These are phyloP conservation scores for Abramis brama DNA, from an alignment of 2,113 vertebrate species.

Conservation along the genomic window DNA sequence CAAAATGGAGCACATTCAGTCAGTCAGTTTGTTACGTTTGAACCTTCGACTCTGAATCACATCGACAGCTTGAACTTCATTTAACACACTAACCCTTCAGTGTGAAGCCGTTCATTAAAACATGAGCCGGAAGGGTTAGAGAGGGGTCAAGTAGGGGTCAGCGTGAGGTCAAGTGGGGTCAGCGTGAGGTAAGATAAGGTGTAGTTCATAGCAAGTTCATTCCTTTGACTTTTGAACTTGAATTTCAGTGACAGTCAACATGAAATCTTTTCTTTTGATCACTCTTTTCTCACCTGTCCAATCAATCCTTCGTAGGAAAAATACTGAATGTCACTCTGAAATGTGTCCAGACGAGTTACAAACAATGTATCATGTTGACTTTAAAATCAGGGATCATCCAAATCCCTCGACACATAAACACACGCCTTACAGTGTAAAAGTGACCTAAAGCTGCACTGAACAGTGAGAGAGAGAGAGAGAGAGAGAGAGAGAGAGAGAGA, in stretches of 20 bases:
- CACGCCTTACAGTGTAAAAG: background rate
- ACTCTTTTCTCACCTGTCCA: too few relatives aligned
- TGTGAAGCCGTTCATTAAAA: too few relatives aligned
- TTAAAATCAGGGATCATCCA: background rate
- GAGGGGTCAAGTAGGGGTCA: background rate
- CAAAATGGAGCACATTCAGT: background rate
- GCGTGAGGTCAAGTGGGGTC: background rate
- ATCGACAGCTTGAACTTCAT: background rate
- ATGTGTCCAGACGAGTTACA: background rate
- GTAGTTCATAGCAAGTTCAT: constrained; percentile 6
- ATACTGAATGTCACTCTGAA: background rate
- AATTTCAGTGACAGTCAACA: background rate
- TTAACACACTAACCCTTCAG: background rate
- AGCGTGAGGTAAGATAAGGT: background rate
- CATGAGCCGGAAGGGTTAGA: background rate
- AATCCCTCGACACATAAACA: background rate
- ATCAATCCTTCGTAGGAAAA: too few relatives aligned
- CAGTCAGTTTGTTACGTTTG: too few relatives aligned
- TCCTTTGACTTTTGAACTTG: background rate
- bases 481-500: too few relatives aligned
- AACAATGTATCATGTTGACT: background rate
- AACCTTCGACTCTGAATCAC: background rate
- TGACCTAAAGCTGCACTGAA: background rate
- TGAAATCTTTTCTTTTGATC: too few relatives aligned
- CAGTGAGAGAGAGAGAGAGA: too few relatives aligned